A percentile compares a stretch with the other conserved stretches of the same genome.
Evolutionary conservation across 1,140 invertebrate species (phyloP).

Genomic region (Daktulosphaira vitifoliae): DNA sequence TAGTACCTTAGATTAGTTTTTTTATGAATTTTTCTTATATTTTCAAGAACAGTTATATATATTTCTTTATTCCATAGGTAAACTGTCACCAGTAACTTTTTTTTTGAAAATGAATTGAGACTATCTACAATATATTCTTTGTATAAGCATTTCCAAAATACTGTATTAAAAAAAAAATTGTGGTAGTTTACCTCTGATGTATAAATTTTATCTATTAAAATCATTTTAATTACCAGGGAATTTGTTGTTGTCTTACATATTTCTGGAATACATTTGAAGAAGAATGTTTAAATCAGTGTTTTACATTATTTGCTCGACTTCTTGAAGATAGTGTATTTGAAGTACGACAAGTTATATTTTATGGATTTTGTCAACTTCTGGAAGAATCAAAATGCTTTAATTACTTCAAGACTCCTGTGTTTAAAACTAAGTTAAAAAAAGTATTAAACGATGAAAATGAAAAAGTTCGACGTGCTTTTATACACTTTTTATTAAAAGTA

Average conservation of each 20-base stretch:
- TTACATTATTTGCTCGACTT: not conserved
- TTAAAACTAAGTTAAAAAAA: constrained; percentile 2
- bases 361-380: constrained; percentile 11
- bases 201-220: not conserved
- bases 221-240: constrained; percentile 2
- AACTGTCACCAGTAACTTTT: too few relatives aligned
- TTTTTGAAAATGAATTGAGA: too few relatives aligned
- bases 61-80: too few relatives aligned
- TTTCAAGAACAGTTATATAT: too few relatives aligned
- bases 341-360: not conserved
- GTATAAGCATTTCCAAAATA: too few relatives aligned
- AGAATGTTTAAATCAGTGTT: constrained; percentile 3
- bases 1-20: too few relatives aligned
- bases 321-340: constrained; percentile 7
- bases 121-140: too few relatives aligned
- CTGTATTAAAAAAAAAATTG: too few relatives aligned
- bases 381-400: not conserved
- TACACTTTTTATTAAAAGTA: constrained; percentile 3
- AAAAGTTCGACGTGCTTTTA: constrained; percentile 21
- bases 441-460: constrained; percentile 9
- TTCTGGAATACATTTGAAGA: constrained; percentile 16
- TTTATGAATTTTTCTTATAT: too few relatives aligned
- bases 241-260: constrained; percentile 18
- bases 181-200: too few relatives aligned
- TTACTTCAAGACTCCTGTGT: not conserved